A percentile compares a stretch with the other conserved stretches of the same genome.
Evolutionary conservation across 2,888 invertebrate genomes (phyloP).

Genomic region (Trichacis sp.): DNA sequence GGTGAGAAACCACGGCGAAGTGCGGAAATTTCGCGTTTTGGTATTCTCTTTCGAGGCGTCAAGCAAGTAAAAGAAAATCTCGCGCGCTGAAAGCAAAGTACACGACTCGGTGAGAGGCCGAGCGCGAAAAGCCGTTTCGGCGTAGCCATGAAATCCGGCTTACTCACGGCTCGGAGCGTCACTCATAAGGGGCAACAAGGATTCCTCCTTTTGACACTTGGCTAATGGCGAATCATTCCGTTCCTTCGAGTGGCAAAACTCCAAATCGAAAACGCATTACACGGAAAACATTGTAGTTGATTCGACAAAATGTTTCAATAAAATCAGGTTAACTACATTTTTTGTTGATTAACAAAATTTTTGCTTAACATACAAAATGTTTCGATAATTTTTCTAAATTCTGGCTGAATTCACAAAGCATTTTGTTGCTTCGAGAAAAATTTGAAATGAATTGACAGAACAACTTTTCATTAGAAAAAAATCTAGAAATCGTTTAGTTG

Average conservation of each 20-base stretch:
- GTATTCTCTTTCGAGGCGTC: background rate
- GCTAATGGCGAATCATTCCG: background rate
- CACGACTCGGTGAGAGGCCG: background rate
- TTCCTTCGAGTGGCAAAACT: background rate
- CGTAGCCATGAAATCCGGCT: constrained; percentile 1
- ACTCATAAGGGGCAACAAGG: background rate
- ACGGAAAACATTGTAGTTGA: no score
- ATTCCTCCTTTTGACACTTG: background rate
- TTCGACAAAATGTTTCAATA: no score
- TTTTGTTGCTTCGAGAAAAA: no score
- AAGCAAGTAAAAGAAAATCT: background rate
- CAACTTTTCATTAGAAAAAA: no score
- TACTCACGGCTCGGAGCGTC: background rate
- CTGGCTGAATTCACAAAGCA: no score
- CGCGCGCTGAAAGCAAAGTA: background rate
- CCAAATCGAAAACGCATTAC: no score
- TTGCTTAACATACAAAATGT: no score
- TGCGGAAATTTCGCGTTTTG: background rate
- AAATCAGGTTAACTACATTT: no score
- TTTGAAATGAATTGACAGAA: no score
- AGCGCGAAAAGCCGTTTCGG: background rate
- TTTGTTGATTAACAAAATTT: no score
- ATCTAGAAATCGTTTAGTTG: no score
- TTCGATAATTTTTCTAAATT: no score
- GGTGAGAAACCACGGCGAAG: background rate